Percentiles rank a stretch among this genome's conserved stretches.
Conservation (phyloP, 2,888 invertebrate species). For the Matsumyia berberina region DNA sequence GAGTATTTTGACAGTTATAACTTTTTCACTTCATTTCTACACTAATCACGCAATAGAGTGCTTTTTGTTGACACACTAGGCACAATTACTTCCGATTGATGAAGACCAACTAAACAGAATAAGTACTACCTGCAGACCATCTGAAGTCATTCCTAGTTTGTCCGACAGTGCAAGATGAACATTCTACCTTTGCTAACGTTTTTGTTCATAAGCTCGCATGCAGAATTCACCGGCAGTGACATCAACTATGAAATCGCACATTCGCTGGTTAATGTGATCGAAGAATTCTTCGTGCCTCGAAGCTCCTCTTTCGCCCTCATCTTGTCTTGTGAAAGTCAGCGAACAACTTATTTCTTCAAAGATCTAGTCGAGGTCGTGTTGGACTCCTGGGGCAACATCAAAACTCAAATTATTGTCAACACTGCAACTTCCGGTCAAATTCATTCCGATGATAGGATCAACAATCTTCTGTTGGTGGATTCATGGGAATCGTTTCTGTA, state of each 20-base stretch:
- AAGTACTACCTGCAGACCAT: not conserved
- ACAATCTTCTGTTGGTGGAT: slow-evolving; percentile 78
- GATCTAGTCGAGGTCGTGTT: slow-evolving; percentile 78
- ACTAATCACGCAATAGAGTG: slow-evolving; percentile 2
- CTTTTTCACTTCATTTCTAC: not conserved
- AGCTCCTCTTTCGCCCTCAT: slow-evolving; percentile 78
- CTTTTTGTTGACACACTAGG: slow-evolving; percentile 6
- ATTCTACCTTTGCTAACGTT: slow-evolving; percentile 21
- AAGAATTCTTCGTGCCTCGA: slow-evolving; percentile 78
- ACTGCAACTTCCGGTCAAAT: slow-evolving; percentile 2
- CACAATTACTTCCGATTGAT: not conserved
- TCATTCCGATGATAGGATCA: slow-evolving; percentile 53
- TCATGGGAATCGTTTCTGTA: slow-evolving; percentile 80
- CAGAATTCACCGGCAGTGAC: slow-evolving; percentile 23
- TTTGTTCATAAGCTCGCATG: slow-evolving; percentile 10
- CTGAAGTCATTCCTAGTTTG: not conserved
- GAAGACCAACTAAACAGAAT: not conserved
- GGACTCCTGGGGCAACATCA: slow-evolving; percentile 77
- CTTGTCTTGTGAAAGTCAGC: slow-evolving; percentile 78
- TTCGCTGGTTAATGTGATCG: slow-evolving; percentile 78
- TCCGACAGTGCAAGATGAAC: slow-evolving; percentile 29
- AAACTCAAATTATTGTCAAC: slow-evolving; percentile 78
- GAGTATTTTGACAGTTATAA: too few species aligned
- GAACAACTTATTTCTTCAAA: slow-evolving; percentile 77
- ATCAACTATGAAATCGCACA: slow-evolving; percentile 78